Evolutionary conservation across 2,888 invertebrate genomes (phyloP).

Genomic region (Agrotis segetum): DNA sequence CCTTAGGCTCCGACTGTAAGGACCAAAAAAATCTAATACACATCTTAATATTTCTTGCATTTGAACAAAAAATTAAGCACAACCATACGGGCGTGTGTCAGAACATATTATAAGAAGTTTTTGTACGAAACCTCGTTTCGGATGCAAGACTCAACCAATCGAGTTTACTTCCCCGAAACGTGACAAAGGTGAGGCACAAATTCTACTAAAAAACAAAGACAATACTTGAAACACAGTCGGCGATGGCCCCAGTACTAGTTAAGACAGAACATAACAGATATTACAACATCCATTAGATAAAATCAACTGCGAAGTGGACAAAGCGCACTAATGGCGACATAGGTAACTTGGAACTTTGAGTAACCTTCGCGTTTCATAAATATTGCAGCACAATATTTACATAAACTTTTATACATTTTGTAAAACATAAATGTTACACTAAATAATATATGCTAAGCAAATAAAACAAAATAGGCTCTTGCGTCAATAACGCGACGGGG

Average conservation of each 20-base stretch:
- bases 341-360: conserved; percentile 65
- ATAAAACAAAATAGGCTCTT: conserved; percentile 37
- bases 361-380: conserved; percentile 67
- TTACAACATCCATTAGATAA: conserved; percentile 67
- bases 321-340: conserved; percentile 64
- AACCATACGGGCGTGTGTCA: conserved; percentile 12
- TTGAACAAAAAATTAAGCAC: conserved; percentile 34
- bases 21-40: conserved; percentile 29
- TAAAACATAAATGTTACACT: conserved; percentile 48
- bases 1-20: conserved; percentile 19
- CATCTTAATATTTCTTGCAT: conserved; percentile 31
- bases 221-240: conserved; percentile 29
- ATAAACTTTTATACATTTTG: conserved; percentile 54
- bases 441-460: conserved; percentile 54
- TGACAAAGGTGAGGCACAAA: conserved; percentile 73
- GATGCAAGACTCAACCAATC: conserved; percentile 77
- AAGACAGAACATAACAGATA: conserved; percentile 46
- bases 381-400: conserved; percentile 69
- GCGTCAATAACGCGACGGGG: conserved; percentile 4
- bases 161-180: conserved; percentile 79
- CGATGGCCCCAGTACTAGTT: conserved; percentile 49
- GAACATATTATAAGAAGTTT: conserved; percentile 33
- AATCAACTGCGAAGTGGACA: conserved; percentile 65
- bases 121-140: conserved; percentile 70
- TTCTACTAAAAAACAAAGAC: conserved; percentile 26